phyloP scores from a whole-genome alignment of 1,140 invertebrate genomes.

The Spodoptera litura region DNA sequence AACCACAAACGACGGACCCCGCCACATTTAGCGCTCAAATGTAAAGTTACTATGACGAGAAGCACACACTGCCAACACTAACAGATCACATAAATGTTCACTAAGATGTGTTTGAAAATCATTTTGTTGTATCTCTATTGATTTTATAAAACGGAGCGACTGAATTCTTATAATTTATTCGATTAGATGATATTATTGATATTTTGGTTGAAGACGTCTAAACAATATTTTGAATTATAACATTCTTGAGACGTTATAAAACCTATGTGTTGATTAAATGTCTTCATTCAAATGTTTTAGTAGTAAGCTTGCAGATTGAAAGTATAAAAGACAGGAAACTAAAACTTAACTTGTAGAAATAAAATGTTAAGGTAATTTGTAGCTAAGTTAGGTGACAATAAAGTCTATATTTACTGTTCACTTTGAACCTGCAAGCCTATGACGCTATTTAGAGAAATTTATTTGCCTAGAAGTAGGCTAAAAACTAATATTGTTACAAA shows the following conservation, averaged over 20 bases:
- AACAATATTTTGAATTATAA: not conserved
- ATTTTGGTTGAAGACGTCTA: conserved; percentile 4
- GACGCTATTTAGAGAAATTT: conserved; percentile 36
- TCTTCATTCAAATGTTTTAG: conserved; percentile 2
- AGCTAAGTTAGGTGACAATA: conserved; percentile 7
- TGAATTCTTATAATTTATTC: conserved; percentile 42
- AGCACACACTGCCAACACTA: conserved; percentile 40
- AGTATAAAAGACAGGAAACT: not conserved
- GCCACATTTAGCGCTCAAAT: conserved; percentile 35
- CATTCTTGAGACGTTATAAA: not conserved
- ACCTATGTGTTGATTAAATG: not conserved
- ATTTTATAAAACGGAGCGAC: conserved; percentile 35
- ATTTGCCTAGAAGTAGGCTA: conserved; percentile 40
- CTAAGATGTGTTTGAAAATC: conserved; percentile 7
- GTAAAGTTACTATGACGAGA: conserved; percentile 16
- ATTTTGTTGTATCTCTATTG: conserved; percentile 2
- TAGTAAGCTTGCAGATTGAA: conserved; percentile 17
- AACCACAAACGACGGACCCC: not conserved
- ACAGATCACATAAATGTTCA: conserved; percentile 8
- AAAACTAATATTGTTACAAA: conserved; percentile 60
- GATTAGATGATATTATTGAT: conserved; percentile 24
- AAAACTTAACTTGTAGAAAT: not conserved
- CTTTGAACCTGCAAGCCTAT: conserved; percentile 19
- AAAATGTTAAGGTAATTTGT: not conserved
- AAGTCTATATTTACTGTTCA: not conserved